phyloP scores from a whole-genome alignment of 2,113 vertebrate species.

The Pluvianellus socialis region DNA sequence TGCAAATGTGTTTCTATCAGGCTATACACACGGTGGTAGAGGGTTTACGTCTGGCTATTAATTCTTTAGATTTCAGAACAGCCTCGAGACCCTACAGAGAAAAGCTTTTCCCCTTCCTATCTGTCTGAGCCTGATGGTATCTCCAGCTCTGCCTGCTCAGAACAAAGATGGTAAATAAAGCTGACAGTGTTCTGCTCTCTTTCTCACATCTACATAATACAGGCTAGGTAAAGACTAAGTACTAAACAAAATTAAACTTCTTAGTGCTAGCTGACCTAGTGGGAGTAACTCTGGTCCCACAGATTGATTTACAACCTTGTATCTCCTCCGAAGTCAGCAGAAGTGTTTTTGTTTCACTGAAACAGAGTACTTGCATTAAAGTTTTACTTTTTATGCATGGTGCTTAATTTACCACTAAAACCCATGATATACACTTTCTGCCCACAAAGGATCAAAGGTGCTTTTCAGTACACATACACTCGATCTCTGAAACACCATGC shows the following conservation, averaged over 20 bases:
- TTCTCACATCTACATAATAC: not conserved
- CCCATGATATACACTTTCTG: not conserved
- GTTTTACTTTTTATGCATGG: not conserved
- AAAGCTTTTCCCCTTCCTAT: not conserved
- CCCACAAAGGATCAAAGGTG: not conserved
- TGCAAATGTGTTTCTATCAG: not conserved
- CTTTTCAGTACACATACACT: not conserved
- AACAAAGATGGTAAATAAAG: not conserved
- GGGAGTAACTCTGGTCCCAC: not conserved
- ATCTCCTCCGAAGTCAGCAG: not conserved
- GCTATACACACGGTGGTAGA: not conserved
- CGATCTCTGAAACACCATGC: not conserved
- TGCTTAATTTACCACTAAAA: not conserved
- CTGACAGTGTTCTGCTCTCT: not conserved
- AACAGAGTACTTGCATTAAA: not conserved
- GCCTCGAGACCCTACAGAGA: not conserved
- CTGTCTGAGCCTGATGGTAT: not conserved
- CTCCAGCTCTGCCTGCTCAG: not conserved
- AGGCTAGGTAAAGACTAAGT: not conserved
- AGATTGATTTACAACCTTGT: not conserved
- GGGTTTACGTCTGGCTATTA: not conserved
- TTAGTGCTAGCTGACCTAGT: not conserved
- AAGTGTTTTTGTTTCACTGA: not conserved
- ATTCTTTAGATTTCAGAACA: not conserved
- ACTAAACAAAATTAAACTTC: not conserved